Percentiles rank a stretch among this genome's conserved stretches.
These are phyloP conservation scores for Eulemur macaco DNA, from an alignment of 2,113 vertebrate genomes.

Conservation along the genomic window DNA sequence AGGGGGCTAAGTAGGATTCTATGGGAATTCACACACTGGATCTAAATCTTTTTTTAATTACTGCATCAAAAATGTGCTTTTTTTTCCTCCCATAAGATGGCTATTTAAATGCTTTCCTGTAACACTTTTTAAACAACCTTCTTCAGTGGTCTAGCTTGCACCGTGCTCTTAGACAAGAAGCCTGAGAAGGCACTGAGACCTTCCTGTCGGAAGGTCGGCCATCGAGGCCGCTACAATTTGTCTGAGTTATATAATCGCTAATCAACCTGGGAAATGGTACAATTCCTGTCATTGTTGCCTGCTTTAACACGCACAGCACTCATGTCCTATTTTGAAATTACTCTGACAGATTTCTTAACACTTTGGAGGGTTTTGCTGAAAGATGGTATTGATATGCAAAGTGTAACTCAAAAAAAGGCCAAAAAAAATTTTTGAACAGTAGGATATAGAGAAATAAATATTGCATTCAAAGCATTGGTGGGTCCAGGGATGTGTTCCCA, in stretches of 20 bases:
- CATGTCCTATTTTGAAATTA: constrained; percentile 15
- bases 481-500: background rate
- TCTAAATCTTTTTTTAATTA: constrained; percentile 63
- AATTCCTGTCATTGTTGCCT: background rate
- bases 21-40: constrained; percentile 31
- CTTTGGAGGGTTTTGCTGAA: constrained; percentile 27
- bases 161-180: background rate
- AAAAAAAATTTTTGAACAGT: background rate
- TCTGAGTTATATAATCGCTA: background rate
- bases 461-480: background rate
- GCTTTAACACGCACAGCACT: background rate
- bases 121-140: background rate
- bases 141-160: background rate
- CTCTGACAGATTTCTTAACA: constrained; percentile 20
- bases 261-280: background rate
- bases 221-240: background rate
- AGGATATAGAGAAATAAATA: background rate
- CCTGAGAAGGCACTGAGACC: background rate
- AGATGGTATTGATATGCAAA: background rate
- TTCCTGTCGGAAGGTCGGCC: background rate
- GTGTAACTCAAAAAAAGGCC: background rate
- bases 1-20: constrained; percentile 64
- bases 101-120: constrained; percentile 21
- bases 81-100: background rate
- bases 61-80: constrained; percentile 35